Conservation (phyloP, 2,797 vertebrate genomes). For the Spizella passerina region DNA sequence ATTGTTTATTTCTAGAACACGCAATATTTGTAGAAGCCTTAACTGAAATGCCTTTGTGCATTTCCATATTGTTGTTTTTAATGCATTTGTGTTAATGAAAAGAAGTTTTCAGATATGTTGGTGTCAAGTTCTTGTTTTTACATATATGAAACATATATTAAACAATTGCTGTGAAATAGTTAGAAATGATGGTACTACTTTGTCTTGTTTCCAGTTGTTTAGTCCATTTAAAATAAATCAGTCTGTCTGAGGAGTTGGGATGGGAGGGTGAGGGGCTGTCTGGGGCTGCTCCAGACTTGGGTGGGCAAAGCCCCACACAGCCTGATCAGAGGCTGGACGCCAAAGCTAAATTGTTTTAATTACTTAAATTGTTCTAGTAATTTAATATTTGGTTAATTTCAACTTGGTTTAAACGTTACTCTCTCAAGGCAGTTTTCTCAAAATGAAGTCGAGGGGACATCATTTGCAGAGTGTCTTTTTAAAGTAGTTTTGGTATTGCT, state of each 20-base stretch:
- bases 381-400: neutral
- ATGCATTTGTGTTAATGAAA: neutral
- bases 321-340: neutral
- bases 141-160: neutral
- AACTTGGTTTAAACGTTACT: neutral
- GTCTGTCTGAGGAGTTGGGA: neutral
- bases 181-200: neutral
- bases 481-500: neutral
- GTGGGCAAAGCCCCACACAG: rapidly evolving
- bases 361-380: neutral
- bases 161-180: neutral
- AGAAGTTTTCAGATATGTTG: neutral
- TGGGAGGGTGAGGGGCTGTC: neutral
- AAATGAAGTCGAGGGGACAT: neutral
- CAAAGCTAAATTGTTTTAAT: neutral
- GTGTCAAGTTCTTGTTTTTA: constrained; percentile 36
- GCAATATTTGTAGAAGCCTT: constrained; percentile 37
- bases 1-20: neutral
- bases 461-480: neutral
- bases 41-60: constrained; percentile 7
- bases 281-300: neutral
- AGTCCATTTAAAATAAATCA: neutral
- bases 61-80: neutral
- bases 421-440: neutral
- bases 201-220: neutral